Percentiles rank a stretch among this genome's conserved stretches.
These are phyloP conservation scores for Drosophila cracens DNA, from an alignment of 2,888 invertebrate species.

Conservation along the genomic window DNA sequence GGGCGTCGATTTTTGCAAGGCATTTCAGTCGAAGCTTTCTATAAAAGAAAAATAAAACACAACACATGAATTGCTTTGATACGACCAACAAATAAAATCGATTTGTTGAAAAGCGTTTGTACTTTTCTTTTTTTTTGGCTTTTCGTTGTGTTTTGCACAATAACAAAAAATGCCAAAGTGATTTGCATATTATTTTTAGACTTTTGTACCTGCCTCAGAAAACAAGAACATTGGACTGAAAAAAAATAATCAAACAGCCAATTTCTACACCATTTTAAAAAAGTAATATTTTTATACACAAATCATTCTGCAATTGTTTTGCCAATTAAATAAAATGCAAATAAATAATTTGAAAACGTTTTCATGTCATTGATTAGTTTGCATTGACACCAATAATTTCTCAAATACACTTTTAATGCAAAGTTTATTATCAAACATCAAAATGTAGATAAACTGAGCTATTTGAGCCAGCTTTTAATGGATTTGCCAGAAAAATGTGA, in stretches of 20 bases:
- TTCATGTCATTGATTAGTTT: not conserved
- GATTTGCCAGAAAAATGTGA: slow-evolving; percentile 48
- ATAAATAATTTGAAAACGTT: not conserved
- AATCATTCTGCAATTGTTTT: slow-evolving; percentile 5
- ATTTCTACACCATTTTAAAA: not conserved
- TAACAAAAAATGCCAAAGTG: slow-evolving; percentile 54
- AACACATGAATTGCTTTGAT: slow-evolving; percentile 49
- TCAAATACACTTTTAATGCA: not conserved
- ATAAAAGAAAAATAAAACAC: slow-evolving; percentile 34
- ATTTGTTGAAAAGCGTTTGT: slow-evolving; percentile 41
- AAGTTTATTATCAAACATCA: not conserved
- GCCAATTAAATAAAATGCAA: not conserved
- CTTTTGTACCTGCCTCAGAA: slow-evolving; percentile 30
- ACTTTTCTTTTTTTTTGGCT: not conserved
- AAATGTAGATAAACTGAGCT: not conserved
- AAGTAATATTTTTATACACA: slow-evolving; percentile 1
- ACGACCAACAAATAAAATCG: slow-evolving; percentile 60
- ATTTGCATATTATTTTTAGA: slow-evolving; percentile 73
- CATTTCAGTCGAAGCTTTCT: slow-evolving; percentile 32
- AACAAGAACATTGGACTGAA: not conserved
- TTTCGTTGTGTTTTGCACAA: slow-evolving; percentile 10
- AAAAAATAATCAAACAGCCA: slow-evolving; percentile 14
- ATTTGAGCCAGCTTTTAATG: slow-evolving; percentile 46
- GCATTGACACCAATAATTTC: not conserved
- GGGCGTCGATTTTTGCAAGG: slow-evolving; percentile 10